Evolutionary conservation across 1,140 invertebrate species (phyloP).

Genomic region (Probaryconus sp.): DNA sequence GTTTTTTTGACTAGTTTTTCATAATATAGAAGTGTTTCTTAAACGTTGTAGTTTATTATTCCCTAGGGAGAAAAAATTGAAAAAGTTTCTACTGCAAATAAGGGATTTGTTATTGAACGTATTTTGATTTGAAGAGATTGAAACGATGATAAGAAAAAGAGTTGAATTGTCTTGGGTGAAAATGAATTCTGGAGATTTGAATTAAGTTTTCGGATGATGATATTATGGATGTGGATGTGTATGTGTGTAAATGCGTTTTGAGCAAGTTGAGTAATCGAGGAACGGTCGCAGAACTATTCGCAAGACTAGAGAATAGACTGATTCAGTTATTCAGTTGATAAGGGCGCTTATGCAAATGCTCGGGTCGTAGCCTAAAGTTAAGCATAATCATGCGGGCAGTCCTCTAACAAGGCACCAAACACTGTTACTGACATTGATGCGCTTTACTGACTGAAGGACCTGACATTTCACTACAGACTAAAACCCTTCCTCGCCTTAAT

Average conservation of each 20-base stretch:
- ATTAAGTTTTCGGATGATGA: no score
- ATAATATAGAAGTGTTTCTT: no score
- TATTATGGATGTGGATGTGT: not conserved
- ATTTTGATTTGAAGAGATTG: no score
- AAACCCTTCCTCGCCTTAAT: slow-evolving; percentile 13
- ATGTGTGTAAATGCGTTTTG: slow-evolving; percentile 4
- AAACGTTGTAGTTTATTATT: no score
- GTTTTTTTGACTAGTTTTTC: no score
- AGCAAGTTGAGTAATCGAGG: slow-evolving; percentile 9
- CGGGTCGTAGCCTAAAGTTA: slow-evolving; percentile 25
- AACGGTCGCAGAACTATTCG: not conserved
- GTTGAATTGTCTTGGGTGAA: no score
- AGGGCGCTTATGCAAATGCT: slow-evolving; percentile 26
- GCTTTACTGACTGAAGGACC: slow-evolving; percentile 13
- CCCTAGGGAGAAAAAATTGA: no score
- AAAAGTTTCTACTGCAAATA: no score
- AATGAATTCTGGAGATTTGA: no score
- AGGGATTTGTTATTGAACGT: no score
- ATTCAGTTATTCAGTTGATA: slow-evolving; percentile 34
- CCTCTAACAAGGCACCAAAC: slow-evolving; percentile 14
- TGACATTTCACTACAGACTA: slow-evolving; percentile 5
- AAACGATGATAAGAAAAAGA: no score
- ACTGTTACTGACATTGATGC: slow-evolving; percentile 6
- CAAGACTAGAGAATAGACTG: slow-evolving; percentile 8
- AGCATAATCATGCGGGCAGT: slow-evolving; percentile 19